A percentile compares a stretch with the other conserved stretches of the same genome.
These are phyloP conservation scores for Crypturellus undulatus DNA, from an alignment of 2,113 vertebrate species.

Conservation along the genomic window DNA sequence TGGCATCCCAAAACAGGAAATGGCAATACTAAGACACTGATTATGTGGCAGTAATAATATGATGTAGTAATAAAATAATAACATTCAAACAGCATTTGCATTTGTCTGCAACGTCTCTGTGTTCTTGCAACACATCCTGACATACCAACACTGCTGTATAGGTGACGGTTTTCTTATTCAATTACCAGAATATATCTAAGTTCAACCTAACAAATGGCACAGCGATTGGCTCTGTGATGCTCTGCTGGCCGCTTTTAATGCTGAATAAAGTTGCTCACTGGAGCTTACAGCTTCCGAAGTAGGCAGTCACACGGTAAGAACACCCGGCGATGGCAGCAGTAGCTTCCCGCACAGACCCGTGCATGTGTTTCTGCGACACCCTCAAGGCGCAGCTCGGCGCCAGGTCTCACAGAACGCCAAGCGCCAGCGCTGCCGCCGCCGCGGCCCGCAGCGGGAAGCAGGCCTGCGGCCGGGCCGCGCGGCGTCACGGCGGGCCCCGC, in stretches of 20 bases:
- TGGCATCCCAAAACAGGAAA: slow-evolving; percentile 17
- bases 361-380: fast-evolving
- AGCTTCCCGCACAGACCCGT: fast-evolving
- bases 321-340: fast-evolving
- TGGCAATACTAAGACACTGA: slow-evolving; percentile 11
- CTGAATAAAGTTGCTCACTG: fast-evolving
- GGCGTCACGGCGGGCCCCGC: neutral
- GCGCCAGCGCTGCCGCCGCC: too few relatives aligned
- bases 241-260: fast-evolving
- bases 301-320: fast-evolving
- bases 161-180: neutral
- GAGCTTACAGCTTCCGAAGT: fast-evolving
- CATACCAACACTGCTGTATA: neutral
- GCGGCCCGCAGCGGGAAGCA: too few relatives aligned
- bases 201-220: neutral
- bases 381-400: fast-evolving
- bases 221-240: neutral
- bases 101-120: neutral
- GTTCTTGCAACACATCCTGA: slow-evolving; percentile 8
- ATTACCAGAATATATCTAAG: neutral
- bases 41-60: neutral
- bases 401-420: neutral
- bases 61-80: neutral
- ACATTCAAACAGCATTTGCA: neutral
- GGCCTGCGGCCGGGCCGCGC: too few relatives aligned